Evolutionary conservation across 92 coral and sea anemone species (phyloP).

Genomic region (Muricea muricata): DNA sequence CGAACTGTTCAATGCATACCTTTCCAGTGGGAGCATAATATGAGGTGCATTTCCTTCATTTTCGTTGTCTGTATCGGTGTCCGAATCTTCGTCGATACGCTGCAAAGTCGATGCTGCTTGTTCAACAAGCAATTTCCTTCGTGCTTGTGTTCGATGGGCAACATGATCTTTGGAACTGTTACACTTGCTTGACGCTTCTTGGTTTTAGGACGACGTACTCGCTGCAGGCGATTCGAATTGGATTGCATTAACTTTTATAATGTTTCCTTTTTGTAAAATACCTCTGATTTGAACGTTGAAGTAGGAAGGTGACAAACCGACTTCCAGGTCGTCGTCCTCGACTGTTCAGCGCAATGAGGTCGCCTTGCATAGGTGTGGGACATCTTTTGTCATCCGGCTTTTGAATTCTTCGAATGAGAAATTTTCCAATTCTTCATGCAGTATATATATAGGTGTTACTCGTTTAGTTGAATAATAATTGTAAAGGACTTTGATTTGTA

Average conservation of each 20-base stretch:
- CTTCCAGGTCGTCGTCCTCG: background rate
- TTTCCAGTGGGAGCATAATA: background rate
- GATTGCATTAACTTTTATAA: background rate
- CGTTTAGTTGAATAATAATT: constrained; percentile 1
- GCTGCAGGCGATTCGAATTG: background rate
- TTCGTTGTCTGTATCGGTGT: background rate
- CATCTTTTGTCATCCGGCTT: background rate
- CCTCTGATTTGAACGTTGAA: background rate
- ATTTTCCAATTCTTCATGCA: background rate
- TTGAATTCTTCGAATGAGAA: background rate
- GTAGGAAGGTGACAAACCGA: background rate
- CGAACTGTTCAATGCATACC: background rate
- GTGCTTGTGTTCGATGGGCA: background rate
- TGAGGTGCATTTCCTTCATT: background rate
- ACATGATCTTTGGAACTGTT: no score
- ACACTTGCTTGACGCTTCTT: no score
- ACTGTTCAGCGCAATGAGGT: background rate
- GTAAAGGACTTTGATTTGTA: constrained; percentile 1
- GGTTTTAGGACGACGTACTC: background rate
- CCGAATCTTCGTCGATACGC: background rate
- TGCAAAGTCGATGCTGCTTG: background rate
- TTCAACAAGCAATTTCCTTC: background rate
- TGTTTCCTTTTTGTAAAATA: background rate
- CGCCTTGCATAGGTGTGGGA: background rate
- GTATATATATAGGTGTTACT: background rate